Percentiles rank a stretch among this genome's conserved stretches.
phyloP scores from a whole-genome alignment of 2,888 invertebrate species.

The Heliconius sara region DNA sequence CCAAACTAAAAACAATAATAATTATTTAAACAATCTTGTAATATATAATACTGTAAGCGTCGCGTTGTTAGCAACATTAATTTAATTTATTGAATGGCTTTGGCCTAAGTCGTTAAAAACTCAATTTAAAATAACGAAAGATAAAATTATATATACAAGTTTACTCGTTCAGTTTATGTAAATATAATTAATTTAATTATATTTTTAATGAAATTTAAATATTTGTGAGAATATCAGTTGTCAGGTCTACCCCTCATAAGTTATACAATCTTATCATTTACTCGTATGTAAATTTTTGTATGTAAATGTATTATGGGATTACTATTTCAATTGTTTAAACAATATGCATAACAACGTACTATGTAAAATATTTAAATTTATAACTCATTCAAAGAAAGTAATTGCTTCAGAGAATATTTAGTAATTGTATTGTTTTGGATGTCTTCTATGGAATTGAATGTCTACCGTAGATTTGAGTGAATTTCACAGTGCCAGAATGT shows the following conservation, averaged over 20 bases:
- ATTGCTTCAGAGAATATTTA: neutral
- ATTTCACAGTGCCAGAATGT: slow-evolving; percentile 49
- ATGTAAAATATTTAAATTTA: neutral
- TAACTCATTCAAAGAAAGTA: neutral
- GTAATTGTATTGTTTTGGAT: slow-evolving; percentile 31
- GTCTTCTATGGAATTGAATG: slow-evolving; percentile 48
- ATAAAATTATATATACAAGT: too few species aligned
- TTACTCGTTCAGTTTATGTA: too few species aligned
- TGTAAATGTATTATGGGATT: neutral
- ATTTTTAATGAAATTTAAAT: neutral
- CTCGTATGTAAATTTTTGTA: neutral
- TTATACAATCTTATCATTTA: neutral
- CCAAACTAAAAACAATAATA: too few species aligned
- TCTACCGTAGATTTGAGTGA: slow-evolving; percentile 49
- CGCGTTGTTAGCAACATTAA: too few species aligned
- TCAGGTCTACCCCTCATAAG: neutral
- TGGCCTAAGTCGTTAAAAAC: too few species aligned
- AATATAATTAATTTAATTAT: too few species aligned
- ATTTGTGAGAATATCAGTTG: neutral
- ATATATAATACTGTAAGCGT: too few species aligned
- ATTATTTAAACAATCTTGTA: too few species aligned
- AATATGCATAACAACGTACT: neutral
- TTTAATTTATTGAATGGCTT: too few species aligned
- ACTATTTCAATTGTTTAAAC: neutral
- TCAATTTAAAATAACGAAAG: too few species aligned